Conservation (phyloP, 2,797 vertebrate genomes). For the Pyrocephalus nanus region DNA sequence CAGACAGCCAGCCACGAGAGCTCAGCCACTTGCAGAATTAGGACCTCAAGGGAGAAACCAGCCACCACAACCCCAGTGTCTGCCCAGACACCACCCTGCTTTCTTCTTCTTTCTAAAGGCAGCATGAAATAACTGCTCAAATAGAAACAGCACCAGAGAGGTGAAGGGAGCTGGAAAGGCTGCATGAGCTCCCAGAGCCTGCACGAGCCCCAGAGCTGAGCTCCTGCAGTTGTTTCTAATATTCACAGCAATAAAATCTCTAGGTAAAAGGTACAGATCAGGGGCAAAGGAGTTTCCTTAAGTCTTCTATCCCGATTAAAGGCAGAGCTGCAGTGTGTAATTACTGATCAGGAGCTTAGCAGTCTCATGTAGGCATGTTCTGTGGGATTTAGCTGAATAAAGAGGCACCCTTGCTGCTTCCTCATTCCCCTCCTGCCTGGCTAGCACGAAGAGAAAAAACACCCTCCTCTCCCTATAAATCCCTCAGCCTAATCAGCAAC, state of each 20-base stretch:
- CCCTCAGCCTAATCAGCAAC: not conserved
- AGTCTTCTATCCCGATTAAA: slow-evolving; percentile 50
- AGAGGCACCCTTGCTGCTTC: not conserved
- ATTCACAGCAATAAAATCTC: not conserved
- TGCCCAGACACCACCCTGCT: not conserved
- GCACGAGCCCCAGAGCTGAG: not conserved
- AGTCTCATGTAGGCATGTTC: not conserved
- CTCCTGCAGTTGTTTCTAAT: not conserved
- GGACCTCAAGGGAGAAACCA: not conserved
- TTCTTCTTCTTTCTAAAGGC: slow-evolving; percentile 14
- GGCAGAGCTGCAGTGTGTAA: slow-evolving; percentile 15
- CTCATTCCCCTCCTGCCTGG: not conserved
- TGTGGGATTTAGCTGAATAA: not conserved
- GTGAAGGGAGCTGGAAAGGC: not conserved
- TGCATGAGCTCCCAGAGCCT: not conserved
- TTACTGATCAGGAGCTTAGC: slow-evolving; percentile 36
- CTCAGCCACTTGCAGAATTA: not conserved
- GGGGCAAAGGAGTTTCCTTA: slow-evolving; percentile 48
- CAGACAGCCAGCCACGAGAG: not conserved
- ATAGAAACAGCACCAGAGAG: not conserved
- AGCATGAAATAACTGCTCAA: not conserved
- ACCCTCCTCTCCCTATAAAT: not conserved
- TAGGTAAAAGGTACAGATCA: slow-evolving; percentile 34
- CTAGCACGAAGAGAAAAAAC: not conserved
- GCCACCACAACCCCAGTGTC: not conserved